Evolutionary conservation across 2,797 vertebrate species (phyloP).

Genomic region (Bucorvus abyssinicus): DNA sequence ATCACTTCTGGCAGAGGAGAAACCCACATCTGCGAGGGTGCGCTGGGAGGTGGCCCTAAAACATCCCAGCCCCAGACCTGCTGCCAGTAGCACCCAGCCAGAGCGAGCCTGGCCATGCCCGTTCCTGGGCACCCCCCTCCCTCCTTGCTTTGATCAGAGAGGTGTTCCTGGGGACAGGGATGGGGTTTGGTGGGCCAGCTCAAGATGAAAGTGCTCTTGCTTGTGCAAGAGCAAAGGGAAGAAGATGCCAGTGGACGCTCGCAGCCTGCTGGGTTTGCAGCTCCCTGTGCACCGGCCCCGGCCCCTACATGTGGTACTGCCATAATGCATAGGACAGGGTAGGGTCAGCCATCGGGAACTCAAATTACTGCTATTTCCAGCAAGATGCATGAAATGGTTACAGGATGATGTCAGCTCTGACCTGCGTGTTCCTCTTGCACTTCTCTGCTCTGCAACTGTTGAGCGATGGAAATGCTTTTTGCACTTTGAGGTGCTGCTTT

Average conservation of each 20-base stretch:
- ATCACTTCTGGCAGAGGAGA: background rate
- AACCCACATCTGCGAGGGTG: background rate
- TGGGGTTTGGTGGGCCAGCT: background rate
- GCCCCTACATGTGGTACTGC: background rate
- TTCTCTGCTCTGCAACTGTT: background rate
- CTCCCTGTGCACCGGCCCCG: background rate
- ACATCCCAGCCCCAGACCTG: background rate
- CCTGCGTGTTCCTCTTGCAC: background rate
- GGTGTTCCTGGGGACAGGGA: background rate
- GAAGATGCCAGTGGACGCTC: background rate
- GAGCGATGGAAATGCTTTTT: background rate
- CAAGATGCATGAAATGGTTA: background rate
- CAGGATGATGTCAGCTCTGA: background rate
- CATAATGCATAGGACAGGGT: background rate
- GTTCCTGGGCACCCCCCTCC: background rate
- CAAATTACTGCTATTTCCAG: background rate
- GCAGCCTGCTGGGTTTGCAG: background rate
- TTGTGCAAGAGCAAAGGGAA: background rate
- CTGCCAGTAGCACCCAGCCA: background rate
- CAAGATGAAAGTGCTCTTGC: background rate
- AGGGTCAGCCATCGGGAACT: background rate
- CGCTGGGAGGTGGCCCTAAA: background rate
- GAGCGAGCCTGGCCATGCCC: background rate
- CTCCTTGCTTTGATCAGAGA: background rate
- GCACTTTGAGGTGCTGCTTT: background rate